Evolutionary conservation across 1,140 invertebrate species (phyloP).

Genomic region (Drosophila repleta): DNA sequence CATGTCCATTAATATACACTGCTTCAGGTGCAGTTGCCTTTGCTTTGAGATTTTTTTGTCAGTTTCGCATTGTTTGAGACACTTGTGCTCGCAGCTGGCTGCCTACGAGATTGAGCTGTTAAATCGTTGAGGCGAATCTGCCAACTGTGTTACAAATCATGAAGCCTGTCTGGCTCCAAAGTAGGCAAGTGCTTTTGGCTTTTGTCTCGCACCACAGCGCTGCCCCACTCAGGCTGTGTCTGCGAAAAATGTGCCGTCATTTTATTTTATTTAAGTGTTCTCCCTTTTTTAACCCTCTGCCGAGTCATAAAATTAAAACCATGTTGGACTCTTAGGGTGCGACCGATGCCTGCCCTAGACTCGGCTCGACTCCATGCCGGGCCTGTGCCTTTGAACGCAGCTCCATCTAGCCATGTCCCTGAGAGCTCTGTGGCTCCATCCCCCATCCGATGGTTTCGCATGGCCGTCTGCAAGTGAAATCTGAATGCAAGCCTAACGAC

Average conservation of each 20-base stretch:
- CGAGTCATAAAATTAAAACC: conserved; percentile 78
- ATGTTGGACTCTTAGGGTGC: conserved; percentile 62
- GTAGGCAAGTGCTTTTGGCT: conserved; percentile 17
- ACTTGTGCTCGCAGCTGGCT: conserved; percentile 33
- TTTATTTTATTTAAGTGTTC: conserved; percentile 55
- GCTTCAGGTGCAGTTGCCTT: conserved; percentile 62
- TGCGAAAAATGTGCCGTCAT: conserved; percentile 49
- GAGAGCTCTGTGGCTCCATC: conserved; percentile 44
- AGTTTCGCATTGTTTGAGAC: conserved; percentile 55
- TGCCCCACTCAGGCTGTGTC: conserved; percentile 15
- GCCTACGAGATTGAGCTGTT: conserved; percentile 64
- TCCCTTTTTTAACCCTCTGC: conserved; percentile 62
- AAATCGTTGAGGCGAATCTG: conserved; percentile 44
- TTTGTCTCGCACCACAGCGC: not conserved
- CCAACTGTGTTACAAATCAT: conserved; percentile 73
- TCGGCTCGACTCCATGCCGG: conserved; percentile 10
- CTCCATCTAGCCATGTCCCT: conserved; percentile 6
- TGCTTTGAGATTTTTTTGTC: conserved; percentile 11
- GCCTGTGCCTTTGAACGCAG: conserved; percentile 45
- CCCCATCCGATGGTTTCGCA: conserved; percentile 11
- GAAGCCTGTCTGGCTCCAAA: conserved; percentile 46
- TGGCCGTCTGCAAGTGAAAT: conserved; percentile 58
- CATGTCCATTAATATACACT: conserved; percentile 73
- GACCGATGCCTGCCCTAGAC: conserved; percentile 45
- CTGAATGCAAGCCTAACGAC: conserved; percentile 80